Evolutionary conservation across 2,888 invertebrate genomes (phyloP).

Genomic region (Chymomyza fuscimana): DNA sequence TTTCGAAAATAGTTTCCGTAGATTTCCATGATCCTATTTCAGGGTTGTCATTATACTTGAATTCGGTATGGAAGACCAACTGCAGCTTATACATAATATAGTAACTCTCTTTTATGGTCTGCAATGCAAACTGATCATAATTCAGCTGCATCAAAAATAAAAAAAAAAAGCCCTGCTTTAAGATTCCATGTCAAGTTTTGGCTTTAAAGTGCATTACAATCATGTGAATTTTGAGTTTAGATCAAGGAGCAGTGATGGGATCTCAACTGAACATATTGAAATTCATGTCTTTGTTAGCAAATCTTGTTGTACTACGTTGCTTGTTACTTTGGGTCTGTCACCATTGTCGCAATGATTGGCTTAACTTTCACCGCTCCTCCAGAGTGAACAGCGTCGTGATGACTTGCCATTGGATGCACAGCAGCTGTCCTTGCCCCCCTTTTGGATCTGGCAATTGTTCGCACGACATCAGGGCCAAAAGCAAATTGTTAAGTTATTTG

Average conservation of each 20-base stretch:
- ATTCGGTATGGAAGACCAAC: neutral
- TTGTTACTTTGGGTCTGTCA: conserved; percentile 51
- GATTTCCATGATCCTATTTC: too few species aligned
- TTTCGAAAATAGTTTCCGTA: too few species aligned
- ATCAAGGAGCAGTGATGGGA: neutral
- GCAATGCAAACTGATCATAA: neutral
- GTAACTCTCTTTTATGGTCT: neutral
- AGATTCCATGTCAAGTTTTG: neutral
- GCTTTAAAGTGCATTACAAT: neutral
- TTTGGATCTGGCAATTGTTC: conserved; percentile 3
- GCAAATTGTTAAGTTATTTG: conserved; percentile 75
- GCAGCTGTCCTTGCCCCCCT: neutral
- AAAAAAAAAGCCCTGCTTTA: neutral
- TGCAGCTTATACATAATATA: neutral
- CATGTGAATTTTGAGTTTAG: neutral
- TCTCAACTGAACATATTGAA: conserved; percentile 48
- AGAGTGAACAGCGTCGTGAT: conserved; percentile 58
- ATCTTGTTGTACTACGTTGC: conserved; percentile 22
- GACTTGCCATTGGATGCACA: conserved; percentile 38
- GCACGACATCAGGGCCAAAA: conserved; percentile 50
- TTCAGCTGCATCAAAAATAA: neutral
- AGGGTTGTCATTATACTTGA: too few species aligned
- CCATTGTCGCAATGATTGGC: conserved; percentile 66
- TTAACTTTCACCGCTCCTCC: conserved; percentile 63
- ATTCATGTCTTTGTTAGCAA: conserved; percentile 72